phyloP scores from a whole-genome alignment of 2,113 vertebrate genomes.

The Diphyllodes magnificus region DNA sequence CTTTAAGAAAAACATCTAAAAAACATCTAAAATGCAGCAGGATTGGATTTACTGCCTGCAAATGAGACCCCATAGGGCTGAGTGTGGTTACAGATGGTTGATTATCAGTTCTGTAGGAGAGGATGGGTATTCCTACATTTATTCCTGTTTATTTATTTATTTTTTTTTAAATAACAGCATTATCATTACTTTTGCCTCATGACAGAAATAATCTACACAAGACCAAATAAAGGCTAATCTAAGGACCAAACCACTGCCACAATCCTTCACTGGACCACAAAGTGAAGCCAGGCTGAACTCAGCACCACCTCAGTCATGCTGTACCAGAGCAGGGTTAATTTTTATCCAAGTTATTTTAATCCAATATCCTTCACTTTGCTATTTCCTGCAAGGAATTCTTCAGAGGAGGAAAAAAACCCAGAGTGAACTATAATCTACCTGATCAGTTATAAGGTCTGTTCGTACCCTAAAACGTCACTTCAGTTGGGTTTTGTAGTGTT shows the following conservation, averaged over 20 bases:
- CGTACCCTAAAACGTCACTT: background rate
- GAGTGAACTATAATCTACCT: background rate
- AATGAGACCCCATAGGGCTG: background rate
- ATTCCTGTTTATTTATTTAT: background rate
- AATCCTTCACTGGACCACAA: fast-evolving
- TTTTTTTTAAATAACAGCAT: background rate
- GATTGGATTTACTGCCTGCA: background rate
- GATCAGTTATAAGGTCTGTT: background rate
- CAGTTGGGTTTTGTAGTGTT: background rate
- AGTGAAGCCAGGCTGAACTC: background rate
- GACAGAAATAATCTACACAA: background rate
- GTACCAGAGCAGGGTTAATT: background rate
- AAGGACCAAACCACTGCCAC: background rate
- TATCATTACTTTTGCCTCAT: background rate
- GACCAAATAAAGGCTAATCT: background rate
- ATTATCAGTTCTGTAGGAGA: background rate
- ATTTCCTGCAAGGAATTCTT: background rate
- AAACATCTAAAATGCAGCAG: background rate
- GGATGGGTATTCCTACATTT: background rate
- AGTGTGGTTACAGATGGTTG: fast-evolving
- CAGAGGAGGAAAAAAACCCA: background rate
- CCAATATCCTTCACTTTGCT: background rate
- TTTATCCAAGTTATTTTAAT: background rate
- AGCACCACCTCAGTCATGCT: fast-evolving
- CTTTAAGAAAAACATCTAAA: background rate